Base-by-base conservation (phyloP, 1,140 invertebrate species). In the Pogonomyrmex barbatus region DNA sequence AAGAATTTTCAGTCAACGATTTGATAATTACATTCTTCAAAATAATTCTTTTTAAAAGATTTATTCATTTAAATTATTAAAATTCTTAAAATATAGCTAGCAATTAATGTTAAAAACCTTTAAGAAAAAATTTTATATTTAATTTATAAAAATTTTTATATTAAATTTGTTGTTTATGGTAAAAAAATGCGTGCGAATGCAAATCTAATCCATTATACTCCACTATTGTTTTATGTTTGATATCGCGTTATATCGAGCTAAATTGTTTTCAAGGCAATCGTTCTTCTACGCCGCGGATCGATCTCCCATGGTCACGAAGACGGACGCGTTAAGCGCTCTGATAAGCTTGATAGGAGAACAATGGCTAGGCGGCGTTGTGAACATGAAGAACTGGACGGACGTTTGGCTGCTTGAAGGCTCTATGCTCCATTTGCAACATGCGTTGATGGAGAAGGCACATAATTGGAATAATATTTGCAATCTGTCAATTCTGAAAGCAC, bases 301-400 rank as follows among this genome's bases (percentile, higher is more conserved):
- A 82, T 91, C 94, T 86, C 77, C 92, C 75, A 45, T 84, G 36
- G 73, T 91, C 42, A 86, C 63, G 3, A 93, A 87, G 86, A 78
- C 86, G 6, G 12, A 75, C 12, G 91, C 92, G 33, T 56, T 93
- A 30, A 91, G 88, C 65, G 88, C 86, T 8, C 63, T 94, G 36
- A 90, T 93, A 54, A 70, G 62, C 52, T 75, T 91, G 8, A 85
- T 94, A 39, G 93, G 91, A 4, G 75, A 92, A 87, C 94, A 94
- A 75, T 96, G 95, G 95, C 90, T 96, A 14, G 95, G 95, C 4
- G 95, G 96, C 71, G 91, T 95, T 1, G 93, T 95, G 63, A 94
- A 94, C 33, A 93, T 92, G 5, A 91, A 91, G 68, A 94, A 93
- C 86, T 94, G 94, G 90, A 93, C 94, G 36, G 94, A 95, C 65